Evolutionary conservation across 1,140 invertebrate species (phyloP), one percentile per base, ranked within the genome.

Genomic region (Pseudoatta argentina): DNA sequence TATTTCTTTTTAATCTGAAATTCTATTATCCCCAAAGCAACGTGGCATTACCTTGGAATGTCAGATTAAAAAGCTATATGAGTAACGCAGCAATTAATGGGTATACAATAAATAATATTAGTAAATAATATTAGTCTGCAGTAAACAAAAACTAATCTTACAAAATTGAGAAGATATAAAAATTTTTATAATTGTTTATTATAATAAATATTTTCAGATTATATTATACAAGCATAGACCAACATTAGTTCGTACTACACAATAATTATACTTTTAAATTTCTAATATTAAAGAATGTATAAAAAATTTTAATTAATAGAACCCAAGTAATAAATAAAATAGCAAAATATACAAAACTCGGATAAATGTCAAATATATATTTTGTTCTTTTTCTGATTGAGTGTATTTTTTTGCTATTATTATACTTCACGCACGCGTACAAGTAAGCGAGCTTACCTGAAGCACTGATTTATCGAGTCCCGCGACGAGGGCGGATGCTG

Each of bases 401-500:
- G 24, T 48, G 24, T 61, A 72, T 3, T 39, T 48, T 48, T 48
- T 30, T 24, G 34, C 44, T 73, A 51, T 34, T 66, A 72, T 72
- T 72, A 24, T 44, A 21, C 18, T 75, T 61, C 69, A 75, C 71
- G 72, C 59, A 78, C 44, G 82, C 82, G 82, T 77, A 77, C 16
- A 64, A 77, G 72, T 55, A 53, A 63, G 67, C 24, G 12, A 12
- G 66, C 92, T 95, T 88, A 96, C 96, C 96, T 97, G 97, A 91
- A 96, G 95, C 82, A 97, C 95, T 87, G 96, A 96, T 94, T 96
- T 96, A 94, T 97, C 97, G 87, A 97, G 96, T 91, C 95, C 95
- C 64, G 96, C 96, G 55, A 96, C 93, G 82, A 96, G 95, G 82
- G 95, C 94, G 39, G 95, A 94, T 86, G 95, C 85, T n/a, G 89